Evolutionary conservation across 2,797 vertebrate species (phyloP).

Genomic region (Podarcis lilfordi): DNA sequence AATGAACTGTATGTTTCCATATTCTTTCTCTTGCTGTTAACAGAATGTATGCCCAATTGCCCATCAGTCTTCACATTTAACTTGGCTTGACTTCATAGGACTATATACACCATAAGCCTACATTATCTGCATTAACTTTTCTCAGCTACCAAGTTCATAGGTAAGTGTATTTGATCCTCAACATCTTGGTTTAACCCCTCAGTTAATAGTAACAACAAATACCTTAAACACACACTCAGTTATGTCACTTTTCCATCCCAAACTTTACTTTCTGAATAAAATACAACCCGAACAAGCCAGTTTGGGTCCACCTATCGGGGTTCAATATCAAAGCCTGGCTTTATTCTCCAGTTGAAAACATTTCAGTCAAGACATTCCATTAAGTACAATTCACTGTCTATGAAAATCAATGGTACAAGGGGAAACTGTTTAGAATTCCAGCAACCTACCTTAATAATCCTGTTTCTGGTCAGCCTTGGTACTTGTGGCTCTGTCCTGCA

Average conservation of each 20-base stretch:
- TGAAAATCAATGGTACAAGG: not conserved
- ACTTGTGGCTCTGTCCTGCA: conserved; percentile 47
- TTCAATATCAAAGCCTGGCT: not conserved
- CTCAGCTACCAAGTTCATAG: accelerated
- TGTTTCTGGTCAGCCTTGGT: conserved; percentile 18
- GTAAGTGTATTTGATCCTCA: conserved; percentile 24
- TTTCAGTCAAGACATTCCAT: not conserved
- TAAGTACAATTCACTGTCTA: not conserved
- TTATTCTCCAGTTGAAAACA: not conserved
- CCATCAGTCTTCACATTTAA: not conserved
- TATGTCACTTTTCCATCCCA: conserved; percentile 15
- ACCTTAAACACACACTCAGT: conserved; percentile 23
- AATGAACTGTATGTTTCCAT: not conserved
- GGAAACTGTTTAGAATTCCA: conserved; percentile 23
- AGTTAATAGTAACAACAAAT: conserved; percentile 19
- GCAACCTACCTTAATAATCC: conserved; percentile 63
- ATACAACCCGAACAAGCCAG: not conserved
- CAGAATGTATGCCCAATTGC: not conserved
- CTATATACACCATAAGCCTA: not conserved
- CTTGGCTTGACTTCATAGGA: not conserved
- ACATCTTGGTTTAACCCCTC: conserved; percentile 49
- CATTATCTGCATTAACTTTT: not conserved
- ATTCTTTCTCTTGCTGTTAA: not conserved
- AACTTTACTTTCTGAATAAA: conserved; percentile 28
- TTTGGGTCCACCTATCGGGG: conserved; percentile 8